Evolutionary conservation across 2,888 invertebrate genomes (phyloP), one percentile per base, ranked within the genome.

Genomic region (Eudemis profundana): DNA sequence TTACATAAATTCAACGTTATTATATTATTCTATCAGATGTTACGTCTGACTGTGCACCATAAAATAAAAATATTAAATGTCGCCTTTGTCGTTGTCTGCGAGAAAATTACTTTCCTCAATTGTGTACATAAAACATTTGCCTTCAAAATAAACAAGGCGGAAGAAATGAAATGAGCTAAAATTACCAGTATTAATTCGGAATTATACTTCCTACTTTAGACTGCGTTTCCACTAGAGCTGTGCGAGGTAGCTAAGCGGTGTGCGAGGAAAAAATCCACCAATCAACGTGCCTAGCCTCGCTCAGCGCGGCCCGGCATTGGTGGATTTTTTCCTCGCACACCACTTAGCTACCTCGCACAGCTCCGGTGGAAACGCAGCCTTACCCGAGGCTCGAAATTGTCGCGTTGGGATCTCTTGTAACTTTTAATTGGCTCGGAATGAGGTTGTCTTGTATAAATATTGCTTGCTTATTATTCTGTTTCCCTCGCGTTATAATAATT

Each of bases 391-490:
- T n/a, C n/a, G n/a, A 53, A n/a, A 53, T 38, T 19, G 50, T 51
- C 50, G 7, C 19, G 21, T 10, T 53, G 21, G 14, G 1, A 36
- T 21, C 14, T 19, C 21, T 21, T 36, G n/a, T 23, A 51, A 36
- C 36, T 53, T 53, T 53, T 53, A 53, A 53, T 38, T 53, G 36
- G 19, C 19, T 21, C 38, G 51, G n/a, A 53, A 53, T 53, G 36
- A 17, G 21, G 51, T 38, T 7, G n/a, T 36, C 19, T 38, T 8
- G 14, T 53, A n/a, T 29, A 53, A 53, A 21, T 51, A 51, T 51
- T 38, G n/a, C n/a, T n/a, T n/a, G n/a, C n/a, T 21, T 21, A 50
- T n/a, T n/a, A 51, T 51, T 51, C 21, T n/a, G 19, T 14, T 51
- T 36, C 17, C 29, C 36, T 36, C 21, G 21, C n/a, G n/a, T 38